Percentiles rank a stretch among this genome's conserved stretches.
Evolutionary conservation across 2,888 invertebrate species (phyloP).

Genomic region (Ellobium chinense): DNA sequence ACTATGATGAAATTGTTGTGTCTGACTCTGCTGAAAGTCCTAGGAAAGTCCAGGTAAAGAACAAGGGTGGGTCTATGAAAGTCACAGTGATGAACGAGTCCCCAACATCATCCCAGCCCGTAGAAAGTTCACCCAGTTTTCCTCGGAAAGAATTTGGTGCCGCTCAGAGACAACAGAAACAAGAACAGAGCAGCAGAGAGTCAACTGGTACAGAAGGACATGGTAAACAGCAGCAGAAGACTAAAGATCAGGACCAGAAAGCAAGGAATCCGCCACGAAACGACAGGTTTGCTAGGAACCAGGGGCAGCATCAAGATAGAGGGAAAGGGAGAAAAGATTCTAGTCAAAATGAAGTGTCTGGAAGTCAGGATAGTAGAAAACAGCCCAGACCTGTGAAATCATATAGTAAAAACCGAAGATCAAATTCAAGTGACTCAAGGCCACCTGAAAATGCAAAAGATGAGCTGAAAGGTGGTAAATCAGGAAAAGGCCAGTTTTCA

Average conservation of each 20-base stretch:
- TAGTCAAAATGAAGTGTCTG: constrained; percentile 28
- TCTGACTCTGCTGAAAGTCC: constrained; percentile 30
- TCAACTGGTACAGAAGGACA: neutral
- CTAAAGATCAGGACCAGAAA: constrained; percentile 14
- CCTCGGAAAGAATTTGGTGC: neutral
- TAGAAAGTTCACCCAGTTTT: neutral
- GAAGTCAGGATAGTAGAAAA: neutral
- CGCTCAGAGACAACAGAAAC: neutral
- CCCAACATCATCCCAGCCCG: neutral
- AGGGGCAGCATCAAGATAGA: neutral
- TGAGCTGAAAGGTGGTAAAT: constrained; percentile 18
- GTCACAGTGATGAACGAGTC: constrained; percentile 59
- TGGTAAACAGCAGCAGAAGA: constrained; percentile 33
- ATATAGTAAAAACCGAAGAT: constrained; percentile 44
- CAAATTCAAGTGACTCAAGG: constrained; percentile 50
- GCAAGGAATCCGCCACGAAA: neutral
- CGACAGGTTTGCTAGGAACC: neutral
- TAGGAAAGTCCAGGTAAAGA: constrained; percentile 54
- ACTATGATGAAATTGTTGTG: constrained; percentile 38
- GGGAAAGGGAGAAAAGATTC: constrained; percentile 47
- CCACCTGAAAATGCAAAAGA: constrained; percentile 35
- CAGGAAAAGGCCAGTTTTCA: constrained; percentile 40
- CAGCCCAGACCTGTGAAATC: constrained; percentile 23
- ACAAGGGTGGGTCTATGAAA: constrained; percentile 58
- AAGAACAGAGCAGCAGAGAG: constrained; percentile 8